Evolutionary conservation across 2,888 invertebrate species (phyloP).

Genomic region (Stenotaenia linearis): DNA sequence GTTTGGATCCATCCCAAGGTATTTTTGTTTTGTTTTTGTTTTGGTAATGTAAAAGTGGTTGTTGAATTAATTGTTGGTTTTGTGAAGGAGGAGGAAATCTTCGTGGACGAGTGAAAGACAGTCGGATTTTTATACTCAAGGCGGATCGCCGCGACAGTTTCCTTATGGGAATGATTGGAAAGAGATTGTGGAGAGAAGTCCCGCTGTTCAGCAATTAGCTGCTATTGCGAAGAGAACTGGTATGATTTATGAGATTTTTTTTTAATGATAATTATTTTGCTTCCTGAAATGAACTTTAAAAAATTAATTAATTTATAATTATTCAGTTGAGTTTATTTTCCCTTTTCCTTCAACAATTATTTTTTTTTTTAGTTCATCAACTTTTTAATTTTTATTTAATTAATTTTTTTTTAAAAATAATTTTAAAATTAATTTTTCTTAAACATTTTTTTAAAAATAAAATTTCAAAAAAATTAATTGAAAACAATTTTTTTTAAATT

Average conservation of each 20-base stretch:
- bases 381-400: no score
- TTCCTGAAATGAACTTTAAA: no score
- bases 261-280: background rate
- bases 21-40: background rate
- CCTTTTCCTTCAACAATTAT: no score
- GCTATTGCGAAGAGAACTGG: slow-evolving; percentile 80
- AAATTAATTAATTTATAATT: no score
- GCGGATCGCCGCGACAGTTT: background rate
- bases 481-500: no score
- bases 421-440: no score
- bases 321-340: no score
- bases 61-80: background rate
- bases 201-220: slow-evolving; percentile 77
- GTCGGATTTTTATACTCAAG: no score
- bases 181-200: slow-evolving; percentile 55
- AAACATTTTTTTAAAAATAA: no score
- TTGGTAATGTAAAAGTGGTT: background rate
- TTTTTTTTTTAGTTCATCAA: no score
- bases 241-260: slow-evolving; percentile 41
- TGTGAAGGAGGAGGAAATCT: slow-evolving; percentile 63
- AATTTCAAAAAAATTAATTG: no score
- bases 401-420: no score
- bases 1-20: slow-evolving; percentile 27
- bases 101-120: slow-evolving; percentile 55
- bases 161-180: slow-evolving; percentile 37